These are phyloP conservation scores for Elysia chlorotica DNA, from an alignment of 1,140 invertebrate genomes.

Conservation along the genomic window DNA sequence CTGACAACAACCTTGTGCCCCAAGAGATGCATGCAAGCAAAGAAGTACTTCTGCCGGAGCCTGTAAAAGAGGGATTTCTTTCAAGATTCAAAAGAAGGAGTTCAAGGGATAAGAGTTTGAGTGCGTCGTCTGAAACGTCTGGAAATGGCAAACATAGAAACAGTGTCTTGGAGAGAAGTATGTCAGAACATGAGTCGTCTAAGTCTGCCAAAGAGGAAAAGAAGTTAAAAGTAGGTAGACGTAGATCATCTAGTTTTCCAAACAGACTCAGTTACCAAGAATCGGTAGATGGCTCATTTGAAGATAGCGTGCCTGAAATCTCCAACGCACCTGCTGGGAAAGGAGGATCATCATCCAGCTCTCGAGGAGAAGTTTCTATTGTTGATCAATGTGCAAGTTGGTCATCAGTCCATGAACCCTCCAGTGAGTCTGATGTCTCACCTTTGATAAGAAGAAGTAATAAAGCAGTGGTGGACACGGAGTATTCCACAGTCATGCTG, in stretches of 20 bases:
- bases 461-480: conserved; percentile 23
- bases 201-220: conserved; percentile 22
- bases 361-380: too few species aligned
- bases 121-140: conserved; percentile 47
- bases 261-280: conserved; percentile 48
- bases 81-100: conserved; percentile 49
- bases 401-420: conserved; percentile 26
- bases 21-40: neutral
- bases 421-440: conserved; percentile 31
- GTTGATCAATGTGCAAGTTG: conserved; percentile 16
- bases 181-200: conserved; percentile 27
- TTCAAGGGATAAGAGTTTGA: conserved; percentile 45
- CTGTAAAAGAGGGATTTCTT: conserved; percentile 42
- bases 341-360: conserved; percentile 9
- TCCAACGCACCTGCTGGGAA: neutral
- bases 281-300: conserved; percentile 6
- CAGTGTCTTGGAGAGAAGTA: conserved; percentile 32
- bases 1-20: neutral
- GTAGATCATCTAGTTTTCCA: conserved; percentile 53
- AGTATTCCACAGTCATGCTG: too few species aligned
- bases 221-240: conserved; percentile 27
- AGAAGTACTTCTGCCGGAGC: conserved; percentile 22
- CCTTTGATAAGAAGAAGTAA: conserved; percentile 22
- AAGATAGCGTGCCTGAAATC: too few species aligned
- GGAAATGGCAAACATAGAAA: conserved; percentile 24